phyloP scores from a whole-genome alignment of 2,797 vertebrate species.

The Lepidocolaptes lacrymiger region DNA sequence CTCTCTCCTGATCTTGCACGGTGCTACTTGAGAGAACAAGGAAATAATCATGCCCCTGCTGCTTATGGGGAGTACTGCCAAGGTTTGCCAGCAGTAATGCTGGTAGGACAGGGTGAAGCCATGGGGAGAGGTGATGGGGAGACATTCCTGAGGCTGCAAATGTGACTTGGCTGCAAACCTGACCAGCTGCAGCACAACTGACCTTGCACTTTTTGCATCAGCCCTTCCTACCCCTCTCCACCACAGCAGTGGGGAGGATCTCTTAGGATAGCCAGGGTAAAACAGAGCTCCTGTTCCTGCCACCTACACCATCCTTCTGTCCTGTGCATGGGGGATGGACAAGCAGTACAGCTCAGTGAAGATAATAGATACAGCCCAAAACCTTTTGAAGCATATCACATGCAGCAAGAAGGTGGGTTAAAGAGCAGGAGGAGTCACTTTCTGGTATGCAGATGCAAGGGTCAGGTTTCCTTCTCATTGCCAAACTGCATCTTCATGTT shows the following conservation, averaged over 20 bases:
- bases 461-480: neutral
- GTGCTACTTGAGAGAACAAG: neutral
- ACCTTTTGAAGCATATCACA: neutral
- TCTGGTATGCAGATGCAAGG: neutral
- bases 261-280: neutral
- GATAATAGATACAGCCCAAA: neutral
- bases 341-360: neutral
- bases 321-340: neutral
- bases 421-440: neutral
- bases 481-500: neutral
- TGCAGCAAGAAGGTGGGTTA: neutral
- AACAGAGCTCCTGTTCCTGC: neutral
- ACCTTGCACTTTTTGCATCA: neutral
- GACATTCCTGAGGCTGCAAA: neutral
- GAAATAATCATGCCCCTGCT: neutral
- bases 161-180: neutral
- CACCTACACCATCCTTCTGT: neutral
- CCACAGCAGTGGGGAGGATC: neutral
- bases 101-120: neutral
- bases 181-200: neutral
- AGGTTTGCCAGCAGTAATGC: neutral
- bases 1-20: neutral
- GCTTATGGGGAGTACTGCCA: neutral
- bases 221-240: neutral
- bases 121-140: accelerated